Evolutionary conservation across 2,888 invertebrate species (phyloP), one percentile per base, ranked within the genome.

Genomic region (Dysmachus trigonus): DNA sequence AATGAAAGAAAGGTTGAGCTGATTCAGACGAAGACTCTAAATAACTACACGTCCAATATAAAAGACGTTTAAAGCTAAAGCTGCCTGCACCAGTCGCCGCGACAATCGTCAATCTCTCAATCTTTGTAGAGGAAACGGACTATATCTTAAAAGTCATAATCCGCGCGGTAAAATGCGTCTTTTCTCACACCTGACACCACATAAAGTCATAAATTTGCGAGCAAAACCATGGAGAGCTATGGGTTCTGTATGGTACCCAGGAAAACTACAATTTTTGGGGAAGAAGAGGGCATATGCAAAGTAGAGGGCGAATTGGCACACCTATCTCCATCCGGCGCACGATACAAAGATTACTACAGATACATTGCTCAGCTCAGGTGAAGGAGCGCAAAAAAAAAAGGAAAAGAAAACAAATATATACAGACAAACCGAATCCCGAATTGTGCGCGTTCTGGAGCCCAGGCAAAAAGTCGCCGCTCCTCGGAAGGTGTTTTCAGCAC

Each of bases 391-490:
- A 53, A 82, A 18, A 41, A 38, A 38, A 38, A 38, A 38, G n/a
- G n/a, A n/a, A n/a, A n/a, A n/a, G n/a, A n/a, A n/a, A n/a, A n/a
- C n/a, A n/a, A n/a, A n/a, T n/a, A n/a, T n/a, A 82, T 4, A 53
- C 33, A 51, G 47, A 22, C 27, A 22, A 82, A 82, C 53, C 18
- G 18, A 35, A 62, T 82, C 30, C 30, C 81, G 62, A 62, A 62
- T 22, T 81, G 51, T 81, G 51, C 81, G 81, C 81, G 53, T 53
- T n/a, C 81, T 81, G n/a, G 81, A 82, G 22, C 51, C 51, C 71
- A 8, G 41, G 41, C n/a, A 83, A 83, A 72, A 83, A 83, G 71
- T 62, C 71, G 33, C 62, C 33, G 22, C 82, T 71, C 71, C 73
- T 31, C 31, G 27, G 41, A 41, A 72, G 71, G 72, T 33, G 53